phyloP scores from a whole-genome alignment of 2,888 invertebrate genomes.

The Tipula vernalis region DNA sequence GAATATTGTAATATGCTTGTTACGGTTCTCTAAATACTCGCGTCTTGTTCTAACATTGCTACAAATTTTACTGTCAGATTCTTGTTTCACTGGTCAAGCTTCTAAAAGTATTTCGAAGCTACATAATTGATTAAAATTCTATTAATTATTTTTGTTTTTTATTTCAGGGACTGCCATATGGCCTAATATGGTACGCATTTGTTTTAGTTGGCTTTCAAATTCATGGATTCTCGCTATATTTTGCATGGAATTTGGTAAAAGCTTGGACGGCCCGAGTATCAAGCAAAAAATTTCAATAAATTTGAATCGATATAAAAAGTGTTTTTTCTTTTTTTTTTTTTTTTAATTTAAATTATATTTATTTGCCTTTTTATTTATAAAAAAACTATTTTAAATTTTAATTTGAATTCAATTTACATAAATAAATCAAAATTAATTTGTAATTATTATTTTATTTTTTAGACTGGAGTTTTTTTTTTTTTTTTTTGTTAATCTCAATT shows the following conservation, averaged over 20 bases:
- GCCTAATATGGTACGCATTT: conserved; percentile 85
- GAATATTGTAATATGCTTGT: no score
- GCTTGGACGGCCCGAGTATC: conserved; percentile 72
- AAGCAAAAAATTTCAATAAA: conserved; percentile 54
- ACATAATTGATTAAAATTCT: no score
- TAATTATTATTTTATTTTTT: background rate
- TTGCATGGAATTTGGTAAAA: conserved; percentile 66
- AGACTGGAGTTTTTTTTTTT: background rate
- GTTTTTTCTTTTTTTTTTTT: background rate
- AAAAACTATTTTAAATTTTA: background rate
- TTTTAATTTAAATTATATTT: background rate
- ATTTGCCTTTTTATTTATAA: background rate
- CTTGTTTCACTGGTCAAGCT: no score
- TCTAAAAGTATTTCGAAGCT: no score
- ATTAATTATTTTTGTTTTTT: background rate
- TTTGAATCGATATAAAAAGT: background rate
- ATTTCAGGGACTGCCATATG: conserved; percentile 73
- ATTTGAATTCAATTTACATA: background rate
- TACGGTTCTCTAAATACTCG: no score
- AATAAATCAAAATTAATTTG: background rate
- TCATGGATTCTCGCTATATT: conserved; percentile 74
- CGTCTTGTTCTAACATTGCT: no score
- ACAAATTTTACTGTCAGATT: no score
- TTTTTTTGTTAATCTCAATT: background rate
- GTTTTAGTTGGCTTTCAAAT: conserved; percentile 77